These are phyloP conservation scores for Elysia chlorotica DNA, from an alignment of 1,140 invertebrate species.

Conservation along the genomic window DNA sequence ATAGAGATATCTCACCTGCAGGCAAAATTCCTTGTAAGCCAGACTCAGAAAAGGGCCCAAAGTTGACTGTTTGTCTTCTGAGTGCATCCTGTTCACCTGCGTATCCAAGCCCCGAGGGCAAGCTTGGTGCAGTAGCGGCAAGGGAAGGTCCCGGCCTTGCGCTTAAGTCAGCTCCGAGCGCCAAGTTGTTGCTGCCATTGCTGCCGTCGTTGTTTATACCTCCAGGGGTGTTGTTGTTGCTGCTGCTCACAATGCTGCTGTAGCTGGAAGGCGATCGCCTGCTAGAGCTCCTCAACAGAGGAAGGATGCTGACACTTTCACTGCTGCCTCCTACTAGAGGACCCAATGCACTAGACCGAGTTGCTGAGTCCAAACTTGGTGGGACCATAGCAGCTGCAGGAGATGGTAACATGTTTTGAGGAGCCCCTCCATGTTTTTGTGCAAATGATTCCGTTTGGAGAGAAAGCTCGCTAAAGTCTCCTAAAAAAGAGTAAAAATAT, in stretches of 20 bases:
- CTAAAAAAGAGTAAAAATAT: constrained; percentile 21
- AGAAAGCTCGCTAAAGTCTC: constrained; percentile 53
- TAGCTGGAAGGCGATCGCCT: constrained; percentile 44
- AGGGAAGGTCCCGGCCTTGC: too few species aligned
- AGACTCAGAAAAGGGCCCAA: constrained; percentile 36
- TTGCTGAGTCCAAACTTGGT: neutral
- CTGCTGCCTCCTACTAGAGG: constrained; percentile 5
- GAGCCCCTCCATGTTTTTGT: constrained; percentile 44
- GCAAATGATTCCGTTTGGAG: constrained; percentile 57
- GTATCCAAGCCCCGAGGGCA: too few species aligned
- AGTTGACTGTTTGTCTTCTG: too few species aligned
- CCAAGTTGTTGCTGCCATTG: too few species aligned
- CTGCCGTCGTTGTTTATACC: too few species aligned
- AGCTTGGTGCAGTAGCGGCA: too few species aligned
- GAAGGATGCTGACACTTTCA: constrained; percentile 21
- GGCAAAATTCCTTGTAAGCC: constrained; percentile 24
- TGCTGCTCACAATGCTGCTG: constrained; percentile 56
- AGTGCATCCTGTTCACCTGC: too few species aligned
- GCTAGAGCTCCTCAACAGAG: constrained; percentile 39
- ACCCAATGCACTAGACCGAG: constrained; percentile 2
- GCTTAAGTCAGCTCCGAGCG: too few species aligned
- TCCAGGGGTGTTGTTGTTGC: constrained; percentile 22
- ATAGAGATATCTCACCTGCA: too few species aligned
- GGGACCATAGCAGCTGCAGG: too few species aligned
- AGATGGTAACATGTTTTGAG: too few species aligned